Evolutionary conservation across 2,888 invertebrate genomes (phyloP).

Genomic region (Galeruca laticollis): DNA sequence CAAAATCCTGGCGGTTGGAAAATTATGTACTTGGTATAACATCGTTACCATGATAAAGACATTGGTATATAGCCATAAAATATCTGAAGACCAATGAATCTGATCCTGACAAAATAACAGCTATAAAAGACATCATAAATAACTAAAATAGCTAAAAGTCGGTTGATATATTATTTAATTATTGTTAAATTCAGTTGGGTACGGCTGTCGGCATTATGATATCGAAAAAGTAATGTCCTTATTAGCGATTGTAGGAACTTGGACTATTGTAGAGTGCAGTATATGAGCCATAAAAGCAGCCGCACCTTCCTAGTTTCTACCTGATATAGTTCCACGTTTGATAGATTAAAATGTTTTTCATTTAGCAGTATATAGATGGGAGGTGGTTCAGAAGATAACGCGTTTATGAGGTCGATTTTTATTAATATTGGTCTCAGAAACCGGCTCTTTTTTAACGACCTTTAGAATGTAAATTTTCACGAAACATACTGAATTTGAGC

Average conservation of each 20-base stretch:
- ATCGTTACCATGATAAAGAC: too few species aligned
- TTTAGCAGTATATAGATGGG: conserved; percentile 39
- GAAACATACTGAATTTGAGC: neutral
- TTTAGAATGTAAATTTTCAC: conserved; percentile 7
- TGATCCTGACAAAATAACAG: conserved; percentile 52
- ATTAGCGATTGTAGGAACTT: conserved; percentile 63
- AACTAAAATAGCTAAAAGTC: conserved; percentile 54
- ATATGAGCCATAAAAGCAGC: conserved; percentile 63
- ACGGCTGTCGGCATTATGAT: conserved; percentile 60
- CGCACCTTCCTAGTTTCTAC: conserved; percentile 56
- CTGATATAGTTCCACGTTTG: conserved; percentile 59
- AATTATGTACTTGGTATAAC: too few species aligned
- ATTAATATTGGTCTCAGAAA: conserved; percentile 25
- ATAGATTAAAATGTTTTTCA: conserved; percentile 59
- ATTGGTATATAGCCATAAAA: conserved; percentile 4
- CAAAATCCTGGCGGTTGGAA: too few species aligned
- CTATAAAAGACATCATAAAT: conserved; percentile 55
- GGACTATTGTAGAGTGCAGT: conserved; percentile 57
- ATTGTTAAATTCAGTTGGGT: conserved; percentile 55
- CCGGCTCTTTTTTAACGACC: conserved; percentile 15
- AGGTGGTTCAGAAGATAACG: conserved; percentile 26
- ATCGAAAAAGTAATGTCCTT: conserved; percentile 63
- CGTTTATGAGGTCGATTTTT: conserved; percentile 33
- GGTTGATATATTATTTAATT: conserved; percentile 61
- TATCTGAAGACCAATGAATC: conserved; percentile 48